phyloP scores from a whole-genome alignment of 2,888 invertebrate species.

The Corythucha ciliata region DNA sequence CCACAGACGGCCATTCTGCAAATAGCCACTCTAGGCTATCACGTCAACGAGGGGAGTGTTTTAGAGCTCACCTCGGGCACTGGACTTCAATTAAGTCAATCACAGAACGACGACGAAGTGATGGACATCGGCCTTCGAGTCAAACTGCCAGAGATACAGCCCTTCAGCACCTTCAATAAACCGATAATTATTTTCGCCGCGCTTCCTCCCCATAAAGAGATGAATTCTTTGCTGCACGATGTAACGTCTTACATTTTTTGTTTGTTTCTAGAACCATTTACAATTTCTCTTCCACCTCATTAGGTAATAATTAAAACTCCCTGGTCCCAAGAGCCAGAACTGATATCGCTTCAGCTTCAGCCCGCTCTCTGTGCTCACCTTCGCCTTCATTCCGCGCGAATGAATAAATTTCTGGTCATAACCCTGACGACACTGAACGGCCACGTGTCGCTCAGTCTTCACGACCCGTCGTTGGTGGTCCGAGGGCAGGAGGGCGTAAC shows the following conservation, averaged over 20 bases:
- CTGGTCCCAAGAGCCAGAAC: conserved; percentile 64
- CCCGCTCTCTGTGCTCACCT: conserved; percentile 73
- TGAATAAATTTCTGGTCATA: conserved; percentile 78
- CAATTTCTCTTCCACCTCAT: no score
- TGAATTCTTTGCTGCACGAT: conserved; percentile 62
- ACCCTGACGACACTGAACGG: conserved; percentile 52
- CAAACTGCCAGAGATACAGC: conserved; percentile 49
- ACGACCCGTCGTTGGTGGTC: conserved; percentile 40
- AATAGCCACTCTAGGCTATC: conserved; percentile 41
- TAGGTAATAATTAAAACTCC: conserved; percentile 43
- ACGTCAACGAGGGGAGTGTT: conserved; percentile 24
- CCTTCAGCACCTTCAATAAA: conserved; percentile 53
- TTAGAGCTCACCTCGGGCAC: conserved; percentile 51
- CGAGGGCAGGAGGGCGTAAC: conserved; percentile 43
- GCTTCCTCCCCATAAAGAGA: conserved; percentile 60
- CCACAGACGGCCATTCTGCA: conserved; percentile 66
- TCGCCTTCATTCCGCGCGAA: conserved; percentile 72
- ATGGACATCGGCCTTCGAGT: conserved; percentile 49
- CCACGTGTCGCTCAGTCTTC: conserved; percentile 41
- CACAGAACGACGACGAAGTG: conserved; percentile 39
- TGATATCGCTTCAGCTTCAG: conserved; percentile 66
- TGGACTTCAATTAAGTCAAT: conserved; percentile 53
- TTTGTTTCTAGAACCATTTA: not conserved
- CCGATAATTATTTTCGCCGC: conserved; percentile 56
- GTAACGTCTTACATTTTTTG: conserved; percentile 41